Base-by-base conservation (phyloP, 2,888 invertebrate species). In the Myathropa florea region DNA sequence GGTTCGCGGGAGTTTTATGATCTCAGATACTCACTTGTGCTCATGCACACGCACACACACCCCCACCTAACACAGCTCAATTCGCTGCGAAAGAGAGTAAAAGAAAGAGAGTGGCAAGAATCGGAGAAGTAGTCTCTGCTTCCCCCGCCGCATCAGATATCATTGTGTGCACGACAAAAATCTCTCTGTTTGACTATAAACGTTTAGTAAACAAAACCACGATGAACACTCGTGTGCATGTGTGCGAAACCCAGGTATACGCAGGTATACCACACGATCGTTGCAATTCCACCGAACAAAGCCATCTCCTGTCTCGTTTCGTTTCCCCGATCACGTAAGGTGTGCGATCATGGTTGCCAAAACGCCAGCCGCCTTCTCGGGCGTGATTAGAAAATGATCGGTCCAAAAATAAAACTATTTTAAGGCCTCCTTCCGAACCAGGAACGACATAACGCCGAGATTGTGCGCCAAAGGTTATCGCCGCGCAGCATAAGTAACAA, bases 401-500 rank as follows among this genome's bases (percentile, higher is more conserved):
- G 28, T 30, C 23, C 26, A 28, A 60, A 71, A 73, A 55, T 55
- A 36, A 7, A 67, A 55, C 53, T 71, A 33, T 72, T 80, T 73
- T 80, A 72, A 28, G 60, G 30, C 53, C 59, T 46, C 23, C 70
- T 63, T 26, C 59, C n/a, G 65, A 71, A 30, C 61, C 28, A 68
- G 39, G 57, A 65, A 59, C 64, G 57, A 59, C 24, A 12, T 30
- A 57, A 57, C 55, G 2, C 55, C 59, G 4, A 63, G 39, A 67
- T 64, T 39, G 71, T 71, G 36, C 18, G 64, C 88, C 77, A 83
- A 88, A 89, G 91, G 91, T 91, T 91, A 91, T 91, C 91, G 82
- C 73, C 26, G 55, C 63, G 14, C 70, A 87, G 84, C 87, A 88
- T 89, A 81, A 81, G 28, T 61, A 60, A 75, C 21, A 33, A 46